Conservation (phyloP, 2,888 invertebrate genomes). For the Nymphalis c-album region DNA sequence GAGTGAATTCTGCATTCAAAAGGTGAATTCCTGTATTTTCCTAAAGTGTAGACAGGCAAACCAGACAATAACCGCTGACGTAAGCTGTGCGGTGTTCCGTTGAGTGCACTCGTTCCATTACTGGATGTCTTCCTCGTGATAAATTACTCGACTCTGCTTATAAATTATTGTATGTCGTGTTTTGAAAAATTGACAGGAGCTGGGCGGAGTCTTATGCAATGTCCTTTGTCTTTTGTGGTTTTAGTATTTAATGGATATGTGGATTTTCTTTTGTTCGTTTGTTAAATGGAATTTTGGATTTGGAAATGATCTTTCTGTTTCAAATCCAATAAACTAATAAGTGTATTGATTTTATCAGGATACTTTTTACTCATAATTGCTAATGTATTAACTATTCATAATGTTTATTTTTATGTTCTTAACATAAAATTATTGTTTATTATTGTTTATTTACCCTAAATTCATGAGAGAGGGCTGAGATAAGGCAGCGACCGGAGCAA, state of each 20-base stretch:
- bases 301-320: background rate
- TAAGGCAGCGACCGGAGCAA: too few relatives aligned
- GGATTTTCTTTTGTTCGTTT: slow-evolving; percentile 2
- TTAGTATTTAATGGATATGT: slow-evolving; percentile 19
- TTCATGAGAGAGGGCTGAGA: too few relatives aligned
- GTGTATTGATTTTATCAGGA: background rate
- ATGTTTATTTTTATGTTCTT: too few relatives aligned
- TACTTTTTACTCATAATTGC: background rate
- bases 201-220: slow-evolving; percentile 9
- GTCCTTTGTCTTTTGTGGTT: slow-evolving; percentile 14
- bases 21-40: slow-evolving; percentile 27
- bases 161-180: slow-evolving; percentile 42
- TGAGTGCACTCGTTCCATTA: slow-evolving; percentile 44
- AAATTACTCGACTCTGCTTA: slow-evolving; percentile 39
- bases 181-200: slow-evolving; percentile 39
- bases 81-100: slow-evolving; percentile 35
- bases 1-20: slow-evolving; percentile 15
- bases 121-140: slow-evolving; percentile 44
- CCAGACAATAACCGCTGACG: slow-evolving; percentile 37
- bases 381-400: too few relatives aligned
- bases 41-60: slow-evolving; percentile 29
- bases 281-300: slow-evolving; percentile 3
- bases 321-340: background rate
- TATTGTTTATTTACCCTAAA: too few relatives aligned
- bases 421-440: too few relatives aligned